Conservation (phyloP, 2,113 vertebrate species). For the Petromus typicus region DNA sequence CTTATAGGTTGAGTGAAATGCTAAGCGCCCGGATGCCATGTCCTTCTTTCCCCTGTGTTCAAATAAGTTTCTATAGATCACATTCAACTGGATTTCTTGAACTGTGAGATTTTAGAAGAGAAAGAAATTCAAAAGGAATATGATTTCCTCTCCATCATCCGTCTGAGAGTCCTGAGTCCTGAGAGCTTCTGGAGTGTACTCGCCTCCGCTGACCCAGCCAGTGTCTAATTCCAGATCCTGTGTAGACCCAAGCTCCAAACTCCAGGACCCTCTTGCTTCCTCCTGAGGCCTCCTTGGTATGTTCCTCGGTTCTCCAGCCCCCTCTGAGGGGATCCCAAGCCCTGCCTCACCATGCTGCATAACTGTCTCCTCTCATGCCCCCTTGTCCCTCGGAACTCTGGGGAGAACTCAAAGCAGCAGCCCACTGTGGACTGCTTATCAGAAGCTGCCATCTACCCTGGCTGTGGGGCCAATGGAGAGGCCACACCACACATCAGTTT, state of each 20-base stretch:
- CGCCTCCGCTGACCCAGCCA: not conserved
- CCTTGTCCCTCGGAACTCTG: not conserved
- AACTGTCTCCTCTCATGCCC: not conserved
- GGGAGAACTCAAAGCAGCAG: not conserved
- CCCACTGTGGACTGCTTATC: not conserved
- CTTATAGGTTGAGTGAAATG: not conserved
- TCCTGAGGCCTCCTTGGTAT: not conserved
- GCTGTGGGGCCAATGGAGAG: not conserved
- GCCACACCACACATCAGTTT: not conserved
- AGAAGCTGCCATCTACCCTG: not conserved
- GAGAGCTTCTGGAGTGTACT: not conserved
- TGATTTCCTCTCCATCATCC: not conserved
- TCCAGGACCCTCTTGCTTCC: not conserved
- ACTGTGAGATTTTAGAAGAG: not conserved
- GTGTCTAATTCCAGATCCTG: too few relatives aligned
- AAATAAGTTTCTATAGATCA: not conserved
- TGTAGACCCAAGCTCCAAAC: not conserved
- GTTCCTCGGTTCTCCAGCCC: not conserved
- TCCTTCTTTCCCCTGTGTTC: fast-evolving
- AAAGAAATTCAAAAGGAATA: not conserved
- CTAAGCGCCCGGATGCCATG: fast-evolving
- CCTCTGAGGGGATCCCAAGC: fast-evolving
- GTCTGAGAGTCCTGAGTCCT: not conserved
- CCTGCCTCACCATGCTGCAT: fast-evolving
- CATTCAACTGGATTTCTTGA: not conserved